Base-by-base conservation (phyloP, 1,140 invertebrate species). In the Monochamus saltuarius region DNA sequence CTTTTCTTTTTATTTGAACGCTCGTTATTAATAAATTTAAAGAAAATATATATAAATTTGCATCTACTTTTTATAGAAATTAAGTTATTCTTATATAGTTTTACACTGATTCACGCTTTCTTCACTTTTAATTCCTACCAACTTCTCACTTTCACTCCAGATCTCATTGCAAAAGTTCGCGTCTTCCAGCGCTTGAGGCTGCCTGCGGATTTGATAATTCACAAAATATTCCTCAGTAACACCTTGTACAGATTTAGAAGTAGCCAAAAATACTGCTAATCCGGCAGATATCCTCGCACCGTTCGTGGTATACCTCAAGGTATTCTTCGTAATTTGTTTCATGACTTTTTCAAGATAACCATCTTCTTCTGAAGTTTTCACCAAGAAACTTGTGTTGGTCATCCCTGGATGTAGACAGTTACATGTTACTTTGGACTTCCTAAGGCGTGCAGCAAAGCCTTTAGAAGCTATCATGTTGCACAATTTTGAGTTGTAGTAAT, bases 381-480 rank as follows among this genome's bases (percentile, higher is more conserved):
- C 17, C 16, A 66, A 34, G 46, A 67, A 60, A 35, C 52, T 61
- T 3, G 64, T 64, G 36, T 52, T 62, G 1, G 50, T 64, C 64
- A 67, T 68, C 17, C 83, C 83, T 19, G 84, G 84, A 69, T 84
- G 79, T 9, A 81, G 59, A 53, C 73, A 73, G 66, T 84, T 82
- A 8, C 74, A 75, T 45, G 70, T 78, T 0, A 85, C 74, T 14
- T 77, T 75, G 38, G 19, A 59, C 17, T 62, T 56, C 40, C 53
- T 37, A 10, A 75, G 54, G 58, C 56, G 66, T 22, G 64, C 40
- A 2, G 71, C 57, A 60, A 75, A 72, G 45, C 65, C 71, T 36
- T 70, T 68, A 1, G 71, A 51, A 16, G 66, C 39, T 39, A 75
- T 66, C 34, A 74, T 69, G 50, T 73, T 74, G 43, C 70, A 73